A percentile compares a stretch with the other conserved stretches of the same genome.
phyloP scores from a whole-genome alignment of 1,140 invertebrate genomes.

The Thaumatotibia leucotreta region DNA sequence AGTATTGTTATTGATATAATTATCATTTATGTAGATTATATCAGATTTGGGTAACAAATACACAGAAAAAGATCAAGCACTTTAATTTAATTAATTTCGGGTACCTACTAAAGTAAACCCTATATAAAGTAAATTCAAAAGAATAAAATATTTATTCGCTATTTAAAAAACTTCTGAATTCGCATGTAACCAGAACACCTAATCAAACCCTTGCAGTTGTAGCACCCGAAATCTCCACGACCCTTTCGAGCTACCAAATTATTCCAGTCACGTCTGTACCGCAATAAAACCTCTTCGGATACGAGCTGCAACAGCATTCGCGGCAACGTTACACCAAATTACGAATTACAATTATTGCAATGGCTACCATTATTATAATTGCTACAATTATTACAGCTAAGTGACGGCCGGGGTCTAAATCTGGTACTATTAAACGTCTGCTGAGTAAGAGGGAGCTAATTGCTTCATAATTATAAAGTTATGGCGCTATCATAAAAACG shows the following conservation, averaged over 20 bases:
- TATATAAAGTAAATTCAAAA: not conserved
- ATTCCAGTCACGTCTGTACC: conserved; percentile 4
- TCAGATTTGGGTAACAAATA: no score
- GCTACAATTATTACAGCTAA: not conserved
- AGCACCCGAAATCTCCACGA: conserved; percentile 11
- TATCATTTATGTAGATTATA: no score
- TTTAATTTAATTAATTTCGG: no score
- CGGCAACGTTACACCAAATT: conserved; percentile 7
- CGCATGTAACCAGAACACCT: not conserved
- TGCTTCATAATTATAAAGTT: not conserved
- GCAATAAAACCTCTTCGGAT: conserved; percentile 1
- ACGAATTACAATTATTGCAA: conserved; percentile 7
- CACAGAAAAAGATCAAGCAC: no score
- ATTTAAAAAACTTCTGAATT: not conserved
- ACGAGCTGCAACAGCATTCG: conserved; percentile 12
- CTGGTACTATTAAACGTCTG: not conserved
- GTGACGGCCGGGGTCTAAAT: not conserved
- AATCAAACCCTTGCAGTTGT: conserved; percentile 2
- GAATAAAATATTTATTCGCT: not conserved
- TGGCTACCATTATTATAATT: not conserved
- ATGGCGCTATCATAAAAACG: not conserved
- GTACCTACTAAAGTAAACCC: no score
- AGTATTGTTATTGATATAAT: no score
- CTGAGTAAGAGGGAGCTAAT: not conserved
- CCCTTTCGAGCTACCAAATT: conserved; percentile 1